Base-by-base conservation (phyloP, 2,888 invertebrate genomes). In the Imbricaverruca yamaguchii region DNA sequence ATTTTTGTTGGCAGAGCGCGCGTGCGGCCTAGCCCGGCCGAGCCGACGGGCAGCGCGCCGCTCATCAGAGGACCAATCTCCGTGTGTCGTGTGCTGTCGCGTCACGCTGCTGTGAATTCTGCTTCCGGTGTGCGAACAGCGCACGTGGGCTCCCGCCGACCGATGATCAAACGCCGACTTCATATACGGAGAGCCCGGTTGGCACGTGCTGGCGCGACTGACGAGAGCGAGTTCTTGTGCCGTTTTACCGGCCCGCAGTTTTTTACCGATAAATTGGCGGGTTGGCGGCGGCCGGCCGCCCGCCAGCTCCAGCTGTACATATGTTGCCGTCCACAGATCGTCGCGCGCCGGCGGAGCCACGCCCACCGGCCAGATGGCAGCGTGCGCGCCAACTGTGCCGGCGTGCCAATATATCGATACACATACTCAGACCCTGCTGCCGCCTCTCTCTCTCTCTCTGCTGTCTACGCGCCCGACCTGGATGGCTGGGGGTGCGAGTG, bases 361-460 rank as follows among this genome's bases (percentile, higher is more conserved):
- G 39, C 39, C 39, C 18, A 15, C 53, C 0, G 53, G 39, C 7
- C 67, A 4, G 23, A 13, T 3, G 2, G 74, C 39, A 21, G 61
- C 18, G 15, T 2, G 61, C n/a, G 10, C 77, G 6, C 18, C 39
- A 21, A 0, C 55, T 23, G 18, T 59, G 23, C 61, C 61, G 61
- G 61, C 61, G 61, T 61, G 61, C 55, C 55, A 74, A 74, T 74
- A 74, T 11, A 39, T 39, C 39, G 39, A 39, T 39, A 74, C 15
- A 69, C 39, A 69, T 74, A 74, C 65, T 56, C 61, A 57, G 23
- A 39, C 63, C 63, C 80, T 25, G 57, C 65, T 77, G 57, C 74
- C 53, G 12, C 55, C 55, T 81, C 67, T 59, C 23, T 69, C 55
- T 81, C 67, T 59, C 23, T 69, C 18, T 57, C 67, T 61, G 39